Percentiles rank a stretch among this genome's conserved stretches.
These are phyloP conservation scores for Oriolus oriolus DNA, from an alignment of 2,113 vertebrate species.

Conservation along the genomic window DNA sequence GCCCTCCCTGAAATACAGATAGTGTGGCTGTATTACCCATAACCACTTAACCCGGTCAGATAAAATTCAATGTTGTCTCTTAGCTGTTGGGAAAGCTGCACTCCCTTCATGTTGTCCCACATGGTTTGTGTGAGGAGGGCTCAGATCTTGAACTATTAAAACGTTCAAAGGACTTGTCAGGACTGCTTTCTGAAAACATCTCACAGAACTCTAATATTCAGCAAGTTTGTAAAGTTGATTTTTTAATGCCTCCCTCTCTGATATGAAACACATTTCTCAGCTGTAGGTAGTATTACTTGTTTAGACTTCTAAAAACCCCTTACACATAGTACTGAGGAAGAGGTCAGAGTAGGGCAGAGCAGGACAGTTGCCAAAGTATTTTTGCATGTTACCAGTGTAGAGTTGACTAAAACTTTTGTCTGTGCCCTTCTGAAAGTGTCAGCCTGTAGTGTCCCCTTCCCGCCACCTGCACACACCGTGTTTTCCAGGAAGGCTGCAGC, in stretches of 20 bases:
- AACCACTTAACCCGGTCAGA: not conserved
- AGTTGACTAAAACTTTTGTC: not conserved
- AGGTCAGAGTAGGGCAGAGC: not conserved
- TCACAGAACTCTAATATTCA: not conserved
- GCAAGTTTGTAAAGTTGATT: not conserved
- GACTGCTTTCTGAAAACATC: not conserved
- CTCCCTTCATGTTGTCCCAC: not conserved
- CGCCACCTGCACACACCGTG: rapidly evolving
- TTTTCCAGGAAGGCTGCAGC: not conserved
- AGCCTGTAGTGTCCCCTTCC: not conserved
- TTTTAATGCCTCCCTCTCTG: not conserved
- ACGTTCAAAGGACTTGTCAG: not conserved
- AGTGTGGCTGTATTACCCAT: not conserved
- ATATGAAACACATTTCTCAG: not conserved
- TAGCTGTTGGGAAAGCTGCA: not conserved
- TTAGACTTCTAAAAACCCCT: not conserved
- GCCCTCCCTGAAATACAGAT: not conserved
- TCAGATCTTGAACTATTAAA: not conserved
- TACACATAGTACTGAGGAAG: not conserved
- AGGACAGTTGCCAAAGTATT: not conserved
- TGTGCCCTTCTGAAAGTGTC: not conserved
- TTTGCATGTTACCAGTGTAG: not conserved
- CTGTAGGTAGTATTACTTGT: not conserved
- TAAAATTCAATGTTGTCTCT: not conserved
- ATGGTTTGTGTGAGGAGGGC: not conserved